A percentile compares a stretch with the other conserved stretches of the same genome.
Conservation (phyloP, 2,797 vertebrate genomes). For the Scolopax rusticola region DNA sequence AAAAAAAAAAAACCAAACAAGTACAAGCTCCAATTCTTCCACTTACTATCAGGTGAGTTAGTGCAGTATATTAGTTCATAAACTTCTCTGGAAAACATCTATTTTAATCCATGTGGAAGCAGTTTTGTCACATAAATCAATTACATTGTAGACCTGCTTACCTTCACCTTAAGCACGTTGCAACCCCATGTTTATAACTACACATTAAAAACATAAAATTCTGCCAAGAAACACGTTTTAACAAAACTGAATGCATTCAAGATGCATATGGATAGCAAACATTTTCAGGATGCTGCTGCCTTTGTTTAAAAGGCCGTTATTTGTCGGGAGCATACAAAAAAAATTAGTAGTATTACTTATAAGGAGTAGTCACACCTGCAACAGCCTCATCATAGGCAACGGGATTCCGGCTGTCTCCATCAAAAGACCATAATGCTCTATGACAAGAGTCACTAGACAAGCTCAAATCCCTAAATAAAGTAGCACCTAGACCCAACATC, state of each 20-base stretch:
- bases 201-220: fast-evolving
- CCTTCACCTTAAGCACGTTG: fast-evolving
- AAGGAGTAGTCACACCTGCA: background rate
- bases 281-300: background rate
- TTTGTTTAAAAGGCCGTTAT: background rate
- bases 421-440: background rate
- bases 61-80: background rate
- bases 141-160: background rate
- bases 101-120: background rate
- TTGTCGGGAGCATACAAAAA: too few relatives aligned
- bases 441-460: background rate
- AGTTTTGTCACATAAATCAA: background rate
- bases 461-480: background rate
- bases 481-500: background rate
- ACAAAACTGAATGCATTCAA: fast-evolving
- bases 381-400: background rate
- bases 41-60: background rate
- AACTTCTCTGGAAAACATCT: background rate
- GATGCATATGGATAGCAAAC: background rate
- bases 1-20: background rate
- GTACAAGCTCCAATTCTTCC: background rate
- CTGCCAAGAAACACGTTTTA: fast-evolving
- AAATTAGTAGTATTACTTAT: background rate
- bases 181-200: background rate
- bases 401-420: background rate